Evolutionary conservation across 1,140 invertebrate genomes (phyloP), one percentile per base, ranked within the genome.

Genomic region (Drosophila nannoptera): DNA sequence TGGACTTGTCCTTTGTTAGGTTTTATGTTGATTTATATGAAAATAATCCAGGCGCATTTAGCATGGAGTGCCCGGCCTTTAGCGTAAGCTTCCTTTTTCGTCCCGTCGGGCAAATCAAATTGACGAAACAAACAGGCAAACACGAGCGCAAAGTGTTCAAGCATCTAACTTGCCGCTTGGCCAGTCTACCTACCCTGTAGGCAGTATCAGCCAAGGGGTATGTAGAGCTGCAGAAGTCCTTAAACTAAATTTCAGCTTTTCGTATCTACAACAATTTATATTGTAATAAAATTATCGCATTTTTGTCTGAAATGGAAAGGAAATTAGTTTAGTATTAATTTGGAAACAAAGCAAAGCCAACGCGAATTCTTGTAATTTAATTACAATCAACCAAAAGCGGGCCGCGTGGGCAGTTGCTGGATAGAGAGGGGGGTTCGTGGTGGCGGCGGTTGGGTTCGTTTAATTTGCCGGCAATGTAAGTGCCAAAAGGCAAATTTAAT

Each of bases 1-100:
- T 33, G 40, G 40, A 38, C 48, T 12, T 43, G 61, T 73, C 80
- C 73, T 84, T 78, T 83, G 76, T 83, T 54, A 74, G 64, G 72
- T 77, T 77, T 87, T 87, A 75, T 75, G 78, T 74, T 86, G 82
- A 86, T 86, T 86, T 86, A 86, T 86, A 82, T 62, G 82, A 69
- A 86, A 70, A 86, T 86, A 86, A 86, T 86, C 81, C 77, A 40
- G 49, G 40, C 72, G 68, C 74, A 78, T 74, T 78, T 83, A 69
- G 70, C 77, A 69, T 76, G 63, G 70, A 80, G 71, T 77, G 70
- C 60, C 32, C 54, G 69, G 64, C 50, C 53, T 29, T 56, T 45
- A 56, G 31, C 40, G 8, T 70, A 59, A 64, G 61, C 52, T 29
- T 48, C 29, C 31, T 16, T 65, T 35, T 53, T 71, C 46, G 54